These are phyloP conservation scores for Spea multiplicata DNA, from an alignment of 2,113 vertebrate genomes.

Conservation along the genomic window DNA sequence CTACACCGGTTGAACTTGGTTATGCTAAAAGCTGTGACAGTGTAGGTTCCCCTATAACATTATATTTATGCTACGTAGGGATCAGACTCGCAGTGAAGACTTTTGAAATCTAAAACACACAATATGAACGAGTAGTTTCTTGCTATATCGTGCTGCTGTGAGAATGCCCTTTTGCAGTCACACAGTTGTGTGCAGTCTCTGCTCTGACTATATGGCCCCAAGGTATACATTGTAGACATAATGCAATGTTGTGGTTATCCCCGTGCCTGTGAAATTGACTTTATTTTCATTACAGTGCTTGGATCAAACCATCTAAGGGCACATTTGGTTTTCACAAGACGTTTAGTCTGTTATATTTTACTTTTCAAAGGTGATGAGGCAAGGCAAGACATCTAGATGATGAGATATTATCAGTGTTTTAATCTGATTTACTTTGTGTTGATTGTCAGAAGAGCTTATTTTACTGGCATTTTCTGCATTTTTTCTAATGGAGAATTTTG, in stretches of 20 bases:
- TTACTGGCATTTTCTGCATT: no score
- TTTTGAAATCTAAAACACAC: no score
- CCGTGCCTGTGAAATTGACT: neutral
- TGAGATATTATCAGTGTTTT: neutral
- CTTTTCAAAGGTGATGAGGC: neutral
- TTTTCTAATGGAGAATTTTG: no score
- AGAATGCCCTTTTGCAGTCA: neutral
- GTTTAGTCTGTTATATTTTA: neutral
- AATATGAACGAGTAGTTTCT: no score
- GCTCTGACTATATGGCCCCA: constrained; percentile 8
- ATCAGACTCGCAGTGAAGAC: no score
- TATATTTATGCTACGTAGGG: no score
- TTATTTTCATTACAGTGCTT: constrained; percentile 12
- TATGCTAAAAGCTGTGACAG: no score
- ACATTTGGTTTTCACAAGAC: constrained; percentile 8
- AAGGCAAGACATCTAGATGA: neutral
- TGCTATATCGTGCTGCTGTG: neutral
- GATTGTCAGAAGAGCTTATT: no score
- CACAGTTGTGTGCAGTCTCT: neutral
- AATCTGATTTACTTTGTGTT: neutral
- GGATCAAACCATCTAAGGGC: constrained; percentile 21
- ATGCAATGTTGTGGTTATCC: constrained; percentile 22
- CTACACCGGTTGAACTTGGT: no score
- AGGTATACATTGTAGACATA: constrained; percentile 30
- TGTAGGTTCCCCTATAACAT: no score